Base-by-base conservation (phyloP, 2,888 invertebrate genomes). In the Priocnemis perturbator region DNA sequence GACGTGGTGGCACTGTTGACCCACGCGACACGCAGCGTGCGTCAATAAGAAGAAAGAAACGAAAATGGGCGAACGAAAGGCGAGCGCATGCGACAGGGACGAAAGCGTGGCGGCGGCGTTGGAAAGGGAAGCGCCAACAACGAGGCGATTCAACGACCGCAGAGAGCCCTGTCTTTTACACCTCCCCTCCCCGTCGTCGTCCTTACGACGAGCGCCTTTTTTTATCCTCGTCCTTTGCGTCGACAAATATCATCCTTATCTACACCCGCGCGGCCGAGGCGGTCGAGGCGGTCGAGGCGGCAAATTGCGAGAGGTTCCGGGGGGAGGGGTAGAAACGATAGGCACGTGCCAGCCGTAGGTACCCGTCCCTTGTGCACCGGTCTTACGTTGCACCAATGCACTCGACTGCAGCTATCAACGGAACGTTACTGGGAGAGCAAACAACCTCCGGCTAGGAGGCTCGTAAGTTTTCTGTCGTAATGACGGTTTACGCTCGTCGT, bases 91-190 rank as follows among this genome's bases (percentile, higher is more conserved):
- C 9, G 45, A 64, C 59, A 63, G 64, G 60, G 21, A 58, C 52
- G 56, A 64, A 63, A 9, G 37, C 37, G 37, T 3, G 1, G 37
- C 37, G 7, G 37, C 37, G 11, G 14, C 4, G 37, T 11, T 63
- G 56, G 64, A 26, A 58, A 45, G 67, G 52, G 55, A 60, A 50
- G 69, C 56, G 61, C 45, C 74, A 78, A 84, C 85, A 85, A 85
- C 72, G 85, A 76, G 76, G 44, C 81, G 81, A 85, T 85, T 85
- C 85, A 85, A 63, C 14, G 17, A 53, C 44, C 48, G 52, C 65
- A 17, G 58, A 61, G 21, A 21, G 11, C 56, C 47, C 20, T 53
- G 59, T 57, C 57, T 44, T 37, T 56, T 47, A 19, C 45, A 50
- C 50, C 37, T 7, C 19, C 55, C 50, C 37, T 7, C 19, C 55